Evolutionary conservation across 2,797 vertebrate species (phyloP).

Genomic region (Halcyon chelicuti): DNA sequence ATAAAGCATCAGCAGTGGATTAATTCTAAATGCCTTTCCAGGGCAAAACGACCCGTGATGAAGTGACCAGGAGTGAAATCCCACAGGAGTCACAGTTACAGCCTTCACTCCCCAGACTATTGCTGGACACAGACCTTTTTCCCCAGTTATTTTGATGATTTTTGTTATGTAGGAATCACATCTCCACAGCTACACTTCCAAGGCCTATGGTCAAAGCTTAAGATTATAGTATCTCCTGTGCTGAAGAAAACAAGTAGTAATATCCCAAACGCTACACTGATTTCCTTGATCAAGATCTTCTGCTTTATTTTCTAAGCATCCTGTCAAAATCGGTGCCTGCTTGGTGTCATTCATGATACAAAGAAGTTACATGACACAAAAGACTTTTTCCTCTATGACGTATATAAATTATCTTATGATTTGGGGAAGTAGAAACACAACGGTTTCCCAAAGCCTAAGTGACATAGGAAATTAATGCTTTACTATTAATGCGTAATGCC

Average conservation of each 20-base stretch:
- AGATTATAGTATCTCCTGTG: neutral
- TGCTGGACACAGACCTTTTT: fast-evolving
- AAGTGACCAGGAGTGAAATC: neutral
- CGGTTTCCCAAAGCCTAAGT: neutral
- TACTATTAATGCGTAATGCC: neutral
- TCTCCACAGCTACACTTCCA: neutral
- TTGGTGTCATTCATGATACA: neutral
- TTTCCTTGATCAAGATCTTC: neutral
- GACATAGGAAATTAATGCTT: neutral
- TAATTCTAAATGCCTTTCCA: neutral
- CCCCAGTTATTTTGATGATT: neutral
- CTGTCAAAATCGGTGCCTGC: neutral
- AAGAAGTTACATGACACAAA: neutral
- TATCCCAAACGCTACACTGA: neutral
- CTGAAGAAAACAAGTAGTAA: neutral
- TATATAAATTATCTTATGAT: neutral
- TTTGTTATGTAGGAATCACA: neutral
- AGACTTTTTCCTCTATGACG: neutral
- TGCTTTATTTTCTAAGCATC: neutral
- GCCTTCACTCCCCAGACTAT: fast-evolving
- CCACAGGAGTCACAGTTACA: neutral
- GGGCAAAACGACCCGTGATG: neutral
- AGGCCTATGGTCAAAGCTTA: neutral
- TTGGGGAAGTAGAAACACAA: neutral
- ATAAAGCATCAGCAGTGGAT: neutral